Percentiles rank a stretch among this genome's conserved stretches.
These are phyloP conservation scores for Allacma fusca DNA, from an alignment of 2,888 invertebrate species.

Conservation along the genomic window DNA sequence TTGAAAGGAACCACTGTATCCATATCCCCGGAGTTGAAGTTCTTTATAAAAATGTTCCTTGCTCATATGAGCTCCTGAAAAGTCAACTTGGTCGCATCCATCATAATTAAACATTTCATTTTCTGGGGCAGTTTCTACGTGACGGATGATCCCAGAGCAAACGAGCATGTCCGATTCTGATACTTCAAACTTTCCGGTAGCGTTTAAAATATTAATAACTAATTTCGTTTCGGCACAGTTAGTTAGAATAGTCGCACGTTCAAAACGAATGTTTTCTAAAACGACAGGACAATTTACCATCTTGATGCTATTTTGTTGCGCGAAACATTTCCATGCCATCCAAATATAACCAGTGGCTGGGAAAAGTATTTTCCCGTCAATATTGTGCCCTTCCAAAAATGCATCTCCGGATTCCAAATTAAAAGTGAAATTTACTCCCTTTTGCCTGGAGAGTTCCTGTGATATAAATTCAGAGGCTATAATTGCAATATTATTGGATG, in stretches of 20 bases:
- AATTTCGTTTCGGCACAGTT: constrained; percentile 79
- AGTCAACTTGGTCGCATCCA: constrained; percentile 10
- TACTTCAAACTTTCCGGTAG: constrained; percentile 71
- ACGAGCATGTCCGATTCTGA: constrained; percentile 63
- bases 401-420: constrained; percentile 70
- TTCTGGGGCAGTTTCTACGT: constrained; percentile 40
- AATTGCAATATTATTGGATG: too few species aligned
- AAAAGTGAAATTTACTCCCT: constrained; percentile 16
- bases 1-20: constrained; percentile 63
- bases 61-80: constrained; percentile 34
- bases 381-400: constrained; percentile 80
- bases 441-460: neutral
- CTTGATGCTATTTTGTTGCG: constrained; percentile 73
- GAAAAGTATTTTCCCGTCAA: constrained; percentile 89
- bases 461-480: too few species aligned
- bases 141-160: constrained; percentile 63
- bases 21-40: constrained; percentile 63
- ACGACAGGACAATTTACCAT: constrained; percentile 78
- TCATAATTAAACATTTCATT: too few species aligned
- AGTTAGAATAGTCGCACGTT: constrained; percentile 83
- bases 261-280: constrained; percentile 84
- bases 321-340: constrained; percentile 79
- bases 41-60: constrained; percentile 64
- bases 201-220: constrained; percentile 81
- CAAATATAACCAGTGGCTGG: constrained; percentile 94